These are phyloP conservation scores for Neosalanx taihuensis DNA, from an alignment of 2,797 vertebrate species.

Conservation along the genomic window DNA sequence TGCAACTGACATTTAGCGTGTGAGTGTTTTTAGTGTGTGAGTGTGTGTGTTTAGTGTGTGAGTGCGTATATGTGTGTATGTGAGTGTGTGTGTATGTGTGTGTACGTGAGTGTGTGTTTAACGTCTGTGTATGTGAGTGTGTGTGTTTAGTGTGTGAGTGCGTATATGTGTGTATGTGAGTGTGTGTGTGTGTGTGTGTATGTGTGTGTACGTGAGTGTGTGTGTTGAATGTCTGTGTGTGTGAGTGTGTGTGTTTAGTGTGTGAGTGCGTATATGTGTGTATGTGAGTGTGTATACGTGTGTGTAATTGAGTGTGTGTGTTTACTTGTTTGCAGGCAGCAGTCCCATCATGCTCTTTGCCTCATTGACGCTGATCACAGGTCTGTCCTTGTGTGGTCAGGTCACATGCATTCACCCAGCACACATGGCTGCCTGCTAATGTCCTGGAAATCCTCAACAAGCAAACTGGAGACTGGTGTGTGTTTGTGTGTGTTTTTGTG, in stretches of 20 bases:
- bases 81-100: conserved; percentile 19
- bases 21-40: neutral
- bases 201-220: neutral
- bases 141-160: neutral
- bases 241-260: neutral
- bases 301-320: neutral
- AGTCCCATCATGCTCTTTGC: conserved; percentile 31
- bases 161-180: neutral
- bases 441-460: conserved; percentile 64
- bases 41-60: neutral
- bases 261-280: neutral
- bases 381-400: conserved; percentile 27
- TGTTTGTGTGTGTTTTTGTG: neutral
- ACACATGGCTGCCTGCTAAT: conserved; percentile 52
- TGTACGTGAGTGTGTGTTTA: no score
- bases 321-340: conserved; percentile 21
- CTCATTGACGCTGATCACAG: conserved; percentile 54
- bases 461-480: conserved; percentile 29
- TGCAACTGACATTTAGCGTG: neutral
- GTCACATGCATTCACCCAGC: conserved; percentile 45
- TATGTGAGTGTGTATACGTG: conserved; percentile 3
- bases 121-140: neutral
- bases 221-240: conserved; percentile 12
- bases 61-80: no score
- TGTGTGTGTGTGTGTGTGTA: conserved; percentile 21